A percentile compares a stretch with the other conserved stretches of the same genome.
These are phyloP conservation scores for Syrmaticus mikado DNA, from an alignment of 2,113 vertebrate species.

Conservation along the genomic window DNA sequence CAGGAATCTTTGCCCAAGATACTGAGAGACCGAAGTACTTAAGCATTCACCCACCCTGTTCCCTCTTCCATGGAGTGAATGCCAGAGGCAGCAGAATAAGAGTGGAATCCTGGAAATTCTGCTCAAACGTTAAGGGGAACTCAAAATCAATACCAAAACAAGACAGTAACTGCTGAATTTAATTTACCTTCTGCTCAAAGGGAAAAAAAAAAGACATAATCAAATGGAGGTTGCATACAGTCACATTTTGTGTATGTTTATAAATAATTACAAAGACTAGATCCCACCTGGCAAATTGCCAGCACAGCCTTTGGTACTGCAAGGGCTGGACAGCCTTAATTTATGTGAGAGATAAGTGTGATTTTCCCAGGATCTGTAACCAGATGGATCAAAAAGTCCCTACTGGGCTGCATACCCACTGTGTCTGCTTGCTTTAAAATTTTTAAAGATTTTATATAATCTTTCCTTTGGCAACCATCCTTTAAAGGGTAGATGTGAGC, in stretches of 20 bases:
- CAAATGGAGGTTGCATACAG: neutral
- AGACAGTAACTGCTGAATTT: neutral
- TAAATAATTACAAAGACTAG: conserved; percentile 1
- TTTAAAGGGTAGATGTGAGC: neutral
- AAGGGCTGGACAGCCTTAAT: neutral
- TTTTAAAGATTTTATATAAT: neutral
- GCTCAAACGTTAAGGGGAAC: neutral
- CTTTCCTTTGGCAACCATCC: neutral
- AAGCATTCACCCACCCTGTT: neutral
- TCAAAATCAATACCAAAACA: neutral
- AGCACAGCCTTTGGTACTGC: neutral
- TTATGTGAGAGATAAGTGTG: neutral
- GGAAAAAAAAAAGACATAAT: neutral
- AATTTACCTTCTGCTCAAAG: neutral
- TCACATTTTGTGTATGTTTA: neutral
- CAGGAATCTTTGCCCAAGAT: accelerated
- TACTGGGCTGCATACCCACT: neutral
- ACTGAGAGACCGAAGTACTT: neutral
- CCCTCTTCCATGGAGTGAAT: neutral
- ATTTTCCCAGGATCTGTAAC: conserved; percentile 3
- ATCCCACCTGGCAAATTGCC: neutral
- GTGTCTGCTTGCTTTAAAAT: neutral
- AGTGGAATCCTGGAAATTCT: neutral
- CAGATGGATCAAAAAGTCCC: neutral
- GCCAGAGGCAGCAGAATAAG: neutral